Conservation (phyloP, 1,140 invertebrate genomes). For the Dolichoris vasculosae region DNA sequence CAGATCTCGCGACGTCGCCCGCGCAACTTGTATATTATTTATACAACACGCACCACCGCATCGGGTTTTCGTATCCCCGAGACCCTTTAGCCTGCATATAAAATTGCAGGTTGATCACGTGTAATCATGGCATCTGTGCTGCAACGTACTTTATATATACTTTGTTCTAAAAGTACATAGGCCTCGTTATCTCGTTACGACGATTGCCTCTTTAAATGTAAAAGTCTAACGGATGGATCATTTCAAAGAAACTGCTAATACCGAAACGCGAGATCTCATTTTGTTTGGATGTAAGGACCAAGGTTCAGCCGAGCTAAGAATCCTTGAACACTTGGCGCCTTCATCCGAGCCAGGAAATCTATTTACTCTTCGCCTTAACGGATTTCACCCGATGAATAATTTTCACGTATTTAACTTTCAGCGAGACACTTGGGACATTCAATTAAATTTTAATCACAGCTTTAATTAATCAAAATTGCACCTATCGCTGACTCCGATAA, state of each 20-base stretch:
- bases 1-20: neutral
- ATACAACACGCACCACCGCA: too few species aligned
- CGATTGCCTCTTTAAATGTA: neutral
- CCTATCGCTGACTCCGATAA: neutral
- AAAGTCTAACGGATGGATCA: neutral
- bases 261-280: neutral
- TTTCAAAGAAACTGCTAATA: neutral
- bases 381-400: neutral
- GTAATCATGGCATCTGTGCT: neutral
- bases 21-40: too few species aligned
- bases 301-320: neutral
- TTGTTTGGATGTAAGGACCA: neutral
- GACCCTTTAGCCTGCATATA: neutral
- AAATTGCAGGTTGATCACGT: neutral
- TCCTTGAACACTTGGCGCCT: neutral
- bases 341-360: neutral
- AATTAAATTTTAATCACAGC: conserved; percentile 15
- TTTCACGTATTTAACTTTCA: neutral
- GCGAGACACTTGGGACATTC: neutral
- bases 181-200: neutral
- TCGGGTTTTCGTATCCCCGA: too few species aligned
- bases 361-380: neutral
- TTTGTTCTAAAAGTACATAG: neutral
- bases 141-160: neutral
- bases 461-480: conserved; percentile 13